Conservation (phyloP, 1,140 invertebrate species). For the Thrips palmi region DNA sequence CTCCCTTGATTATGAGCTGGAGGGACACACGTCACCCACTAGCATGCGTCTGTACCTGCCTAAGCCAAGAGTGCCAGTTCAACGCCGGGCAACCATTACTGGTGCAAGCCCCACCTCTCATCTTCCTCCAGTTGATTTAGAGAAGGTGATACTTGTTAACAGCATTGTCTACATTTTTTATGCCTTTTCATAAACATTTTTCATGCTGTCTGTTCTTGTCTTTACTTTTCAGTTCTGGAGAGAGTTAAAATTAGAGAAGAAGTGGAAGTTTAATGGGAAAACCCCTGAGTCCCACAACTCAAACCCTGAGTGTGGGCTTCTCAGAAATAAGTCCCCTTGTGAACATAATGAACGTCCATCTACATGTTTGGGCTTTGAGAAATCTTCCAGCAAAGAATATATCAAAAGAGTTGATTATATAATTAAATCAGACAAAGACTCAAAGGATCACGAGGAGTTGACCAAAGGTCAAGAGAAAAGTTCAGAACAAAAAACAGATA, state of each 20-base stretch:
- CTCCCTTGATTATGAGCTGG: slow-evolving; percentile 14
- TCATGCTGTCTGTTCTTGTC: slow-evolving; percentile 10
- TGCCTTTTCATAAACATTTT: slow-evolving; percentile 5
- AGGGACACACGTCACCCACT: slow-evolving; percentile 18
- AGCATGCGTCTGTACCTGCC: slow-evolving; percentile 44
- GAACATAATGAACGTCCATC: too few species aligned
- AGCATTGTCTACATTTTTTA: not conserved
- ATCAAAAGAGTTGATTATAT: too few species aligned
- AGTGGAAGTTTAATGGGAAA: slow-evolving; percentile 14
- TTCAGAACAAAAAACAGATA: too few species aligned
- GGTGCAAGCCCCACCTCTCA: slow-evolving; percentile 56
- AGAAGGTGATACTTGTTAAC: slow-evolving; percentile 29
- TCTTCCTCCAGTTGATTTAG: slow-evolving; percentile 39
- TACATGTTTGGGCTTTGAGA: too few species aligned
- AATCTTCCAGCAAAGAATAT: too few species aligned
- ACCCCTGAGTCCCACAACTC: slow-evolving; percentile 11
- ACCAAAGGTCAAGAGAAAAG: too few species aligned
- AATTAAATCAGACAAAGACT: too few species aligned
- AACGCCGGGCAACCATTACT: slow-evolving; percentile 72
- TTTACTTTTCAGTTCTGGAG: slow-evolving; percentile 37
- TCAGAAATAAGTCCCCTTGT: too few species aligned
- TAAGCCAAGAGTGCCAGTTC: slow-evolving; percentile 50
- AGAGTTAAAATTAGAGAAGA: slow-evolving; percentile 30
- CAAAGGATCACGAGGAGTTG: too few species aligned
- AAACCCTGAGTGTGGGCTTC: too few species aligned